Evolutionary conservation across 2,113 vertebrate species (phyloP), one percentile per base, ranked within the genome.

Genomic region (Tympanuchus pallidicinctus): DNA sequence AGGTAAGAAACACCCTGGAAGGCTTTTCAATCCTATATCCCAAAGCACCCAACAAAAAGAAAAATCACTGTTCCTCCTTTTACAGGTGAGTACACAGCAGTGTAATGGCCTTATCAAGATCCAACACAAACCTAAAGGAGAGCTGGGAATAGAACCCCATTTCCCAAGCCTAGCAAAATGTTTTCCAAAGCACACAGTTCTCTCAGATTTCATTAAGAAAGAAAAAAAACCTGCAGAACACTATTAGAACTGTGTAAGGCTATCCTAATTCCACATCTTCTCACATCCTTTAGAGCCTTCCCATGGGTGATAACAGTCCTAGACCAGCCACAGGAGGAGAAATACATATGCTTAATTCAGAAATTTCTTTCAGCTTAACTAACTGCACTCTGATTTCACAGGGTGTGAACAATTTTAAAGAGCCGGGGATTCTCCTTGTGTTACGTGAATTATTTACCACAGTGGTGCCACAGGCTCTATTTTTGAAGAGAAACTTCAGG

Each of bases 371-470:
- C 21, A 28, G 20, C 15, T 88, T 93, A 67, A 64, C 28, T 47
- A 63, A 85, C 42, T 57, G 48, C 72, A 28, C 82, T 95, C 72
- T 1, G 1, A 82, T 73, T 94, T 82, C 89, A 87, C n/a, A 76
- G 71, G 36, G 43, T 69, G 59, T 47, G 63, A 93, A 52, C 27
- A 9, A 30, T 69, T 69, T n/a, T 63, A 61, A 95, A 80, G 82
- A 89, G 59, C 30, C 42, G 43, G 30, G 30, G 59, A 94, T 76
- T 80, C 59, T 86, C 60, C 64, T 94, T 69, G 25, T 59, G 50
- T 86, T 80, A 34, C 24, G 32, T 89, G 40, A 89, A 91, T 94
- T 92, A 88, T 91, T 95, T 54, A 91, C 72, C 21, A 63, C 1
- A 0, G 13, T 2, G 17, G 40, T 54, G 45, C 24, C 64, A 82